These are phyloP conservation scores for Drosophila orosa DNA, from an alignment of 1,140 invertebrate species.

Conservation along the genomic window DNA sequence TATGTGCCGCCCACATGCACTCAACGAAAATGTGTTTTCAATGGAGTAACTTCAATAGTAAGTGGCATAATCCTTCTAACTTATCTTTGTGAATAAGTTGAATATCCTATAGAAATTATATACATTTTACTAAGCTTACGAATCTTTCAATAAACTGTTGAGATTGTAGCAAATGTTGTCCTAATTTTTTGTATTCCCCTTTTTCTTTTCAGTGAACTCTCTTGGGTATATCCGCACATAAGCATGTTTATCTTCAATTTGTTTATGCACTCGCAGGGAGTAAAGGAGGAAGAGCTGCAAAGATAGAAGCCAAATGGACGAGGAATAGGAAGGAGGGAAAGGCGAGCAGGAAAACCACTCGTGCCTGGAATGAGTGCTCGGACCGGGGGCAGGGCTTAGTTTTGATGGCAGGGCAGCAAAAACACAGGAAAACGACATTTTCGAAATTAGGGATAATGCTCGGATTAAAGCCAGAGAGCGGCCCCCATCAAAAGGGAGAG, in stretches of 20 bases:
- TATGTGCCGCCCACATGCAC: conserved; percentile 1
- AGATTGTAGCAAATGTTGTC: background rate
- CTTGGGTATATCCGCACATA: conserved; percentile 23
- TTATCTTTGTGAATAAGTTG: too few relatives aligned
- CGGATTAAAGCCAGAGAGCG: conserved; percentile 12
- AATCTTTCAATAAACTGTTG: background rate
- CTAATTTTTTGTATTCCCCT: background rate
- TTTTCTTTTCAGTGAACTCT: background rate
- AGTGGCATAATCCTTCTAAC: too few relatives aligned
- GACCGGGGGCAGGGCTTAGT: conserved; percentile 40
- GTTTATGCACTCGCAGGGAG: conserved; percentile 59
- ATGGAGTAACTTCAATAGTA: too few relatives aligned
- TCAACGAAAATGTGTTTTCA: background rate
- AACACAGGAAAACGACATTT: conserved; percentile 57
- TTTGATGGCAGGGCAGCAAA: conserved; percentile 42
- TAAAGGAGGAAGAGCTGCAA: background rate
- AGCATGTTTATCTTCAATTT: conserved; percentile 53
- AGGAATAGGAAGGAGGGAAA: background rate
- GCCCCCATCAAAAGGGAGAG: conserved; percentile 27
- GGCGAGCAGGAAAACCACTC: conserved; percentile 9
- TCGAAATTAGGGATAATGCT: conserved; percentile 60
- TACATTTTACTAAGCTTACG: background rate
- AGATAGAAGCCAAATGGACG: conserved; percentile 4
- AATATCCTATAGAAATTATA: background rate
- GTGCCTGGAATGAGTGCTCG: conserved; percentile 3